Base-by-base conservation (phyloP, 2,113 vertebrate species). In the Chunga burmeisteri region DNA sequence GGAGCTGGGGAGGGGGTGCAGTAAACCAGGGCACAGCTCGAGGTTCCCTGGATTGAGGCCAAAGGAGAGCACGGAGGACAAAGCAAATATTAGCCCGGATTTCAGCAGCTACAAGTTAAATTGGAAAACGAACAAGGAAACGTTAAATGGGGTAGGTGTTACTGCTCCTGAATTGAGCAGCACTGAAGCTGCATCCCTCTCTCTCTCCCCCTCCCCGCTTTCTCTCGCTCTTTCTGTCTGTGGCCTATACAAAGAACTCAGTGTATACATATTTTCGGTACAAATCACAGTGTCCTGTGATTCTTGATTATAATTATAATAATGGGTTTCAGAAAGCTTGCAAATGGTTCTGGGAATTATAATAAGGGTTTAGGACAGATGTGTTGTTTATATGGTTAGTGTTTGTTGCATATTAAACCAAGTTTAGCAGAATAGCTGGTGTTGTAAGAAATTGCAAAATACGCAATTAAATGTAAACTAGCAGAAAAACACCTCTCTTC, bases 301-400 rank as follows among this genome's bases (percentile, higher is more conserved):
- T 97, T 97, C 96, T 97, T 98, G 97, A 98, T 98, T 98, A 96
- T 97, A 98, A 98, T 98, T 97, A 97, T 98, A 98, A 98, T 98
- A 97, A 98, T 96, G 97, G 98, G 96, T 97, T 98, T 98, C 97
- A 97, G 92, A 97, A 97, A 98, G 96, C 93, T 83, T 93, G 97
- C 29, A 66, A 98, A 95, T 96, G 94, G 93, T 93, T 98, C 95
- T 97, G 97, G 94, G 97, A 97, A 98, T 96, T 88, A 92, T 95
- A 98, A 98, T 98, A 96, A 97, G 88, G 91, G 71, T 91, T 97
- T 97, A 95, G 86, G 96, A 96, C 91, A 97, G 94, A 94, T 36
- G 4, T 85, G 75, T 97, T 98, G 97, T 98, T 98, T 98, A 98
- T 81, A 34, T 86, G 87, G 91, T 81, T 90, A 91, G 93, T 85